Base-by-base conservation (phyloP, 2,888 invertebrate genomes). In the Epistrophella euchroma region DNA sequence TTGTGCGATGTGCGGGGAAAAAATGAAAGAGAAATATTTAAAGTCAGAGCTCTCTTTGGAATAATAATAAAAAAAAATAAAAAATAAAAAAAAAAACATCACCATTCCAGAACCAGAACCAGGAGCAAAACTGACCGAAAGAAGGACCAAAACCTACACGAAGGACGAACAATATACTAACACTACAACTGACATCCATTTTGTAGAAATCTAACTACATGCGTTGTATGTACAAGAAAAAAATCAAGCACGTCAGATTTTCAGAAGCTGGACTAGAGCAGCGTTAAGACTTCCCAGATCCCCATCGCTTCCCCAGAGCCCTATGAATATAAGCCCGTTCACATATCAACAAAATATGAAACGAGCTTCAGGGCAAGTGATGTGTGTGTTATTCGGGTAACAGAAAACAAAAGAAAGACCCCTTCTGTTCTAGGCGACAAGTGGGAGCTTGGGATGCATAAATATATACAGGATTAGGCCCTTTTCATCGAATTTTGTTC, bases 251-350 rank as follows among this genome's bases (percentile, higher is more conserved):
- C 43, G n/a, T 71, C 45, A 68, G 25, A 32, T 28, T 17, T 17
- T 64, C 45, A 52, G 45, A 47, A 37, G 28, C 64, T 43, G 19
- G 43, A 28, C 35, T 45, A 25, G 11, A 25, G 55, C 11, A 55
- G 17, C 55, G 37, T 62, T 37, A 45, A 45, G 75, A 55, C 72
- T 68, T 62, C 72, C 43, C 62, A 62, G 62, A 28, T 62, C 45
- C 25, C 45, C 43, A 43, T 66, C 47, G 37, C 60, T 68, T 62
- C 80, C 76, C 80, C 45, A 43, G 68, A 68, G 85, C 60, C 22
- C 66, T 68, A 79, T 84, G 72, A 80, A 85, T 85, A 64, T 80
- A 76, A 80, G 76, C 80, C 75, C 71, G 52, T 56, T 85, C 80
- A 76, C 66, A 85, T 76, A 85, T 85, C 72, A 76, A 62, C 60